phyloP scores from a whole-genome alignment of 2,888 invertebrate genomes.

The Cosmorhoe ocellata region DNA sequence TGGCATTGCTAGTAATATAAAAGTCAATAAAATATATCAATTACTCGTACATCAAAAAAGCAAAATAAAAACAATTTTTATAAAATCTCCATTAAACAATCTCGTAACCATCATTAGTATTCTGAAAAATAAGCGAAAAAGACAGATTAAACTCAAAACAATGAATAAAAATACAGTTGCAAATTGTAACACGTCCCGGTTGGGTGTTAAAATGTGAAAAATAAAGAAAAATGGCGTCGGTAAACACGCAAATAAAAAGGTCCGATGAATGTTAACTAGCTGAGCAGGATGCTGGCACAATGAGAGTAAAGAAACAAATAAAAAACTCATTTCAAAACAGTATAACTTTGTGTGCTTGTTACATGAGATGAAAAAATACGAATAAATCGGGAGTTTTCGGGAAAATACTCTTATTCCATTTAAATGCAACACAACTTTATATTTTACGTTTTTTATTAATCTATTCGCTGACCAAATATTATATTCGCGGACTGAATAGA shows the following conservation, averaged over 20 bases:
- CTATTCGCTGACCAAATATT: too few species aligned
- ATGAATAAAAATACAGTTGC: conserved; percentile 29
- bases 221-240: conserved; percentile 40
- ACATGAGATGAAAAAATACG: too few species aligned
- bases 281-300: conserved; percentile 9
- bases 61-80: conserved; percentile 1
- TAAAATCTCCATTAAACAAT: not conserved
- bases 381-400: too few species aligned
- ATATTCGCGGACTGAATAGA: too few species aligned
- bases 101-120: too few species aligned
- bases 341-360: too few species aligned
- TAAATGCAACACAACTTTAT: too few species aligned
- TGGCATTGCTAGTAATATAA: conserved; percentile 25
- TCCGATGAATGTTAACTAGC: conserved; percentile 54
- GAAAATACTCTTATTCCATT: too few species aligned
- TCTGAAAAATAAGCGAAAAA: conserved; percentile 11
- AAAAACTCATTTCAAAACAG: too few species aligned
- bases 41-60: not conserved
- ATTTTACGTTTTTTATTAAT: too few species aligned
- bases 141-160: conserved; percentile 28
- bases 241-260: conserved; percentile 44
- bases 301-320: not conserved
- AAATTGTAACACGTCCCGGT: conserved; percentile 35
- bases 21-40: not conserved
- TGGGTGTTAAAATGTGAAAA: conserved; percentile 35